A percentile compares a stretch with the other conserved stretches of the same genome.
These are phyloP conservation scores for Gila orcuttii DNA, from an alignment of 2,113 vertebrate genomes.

Conservation along the genomic window DNA sequence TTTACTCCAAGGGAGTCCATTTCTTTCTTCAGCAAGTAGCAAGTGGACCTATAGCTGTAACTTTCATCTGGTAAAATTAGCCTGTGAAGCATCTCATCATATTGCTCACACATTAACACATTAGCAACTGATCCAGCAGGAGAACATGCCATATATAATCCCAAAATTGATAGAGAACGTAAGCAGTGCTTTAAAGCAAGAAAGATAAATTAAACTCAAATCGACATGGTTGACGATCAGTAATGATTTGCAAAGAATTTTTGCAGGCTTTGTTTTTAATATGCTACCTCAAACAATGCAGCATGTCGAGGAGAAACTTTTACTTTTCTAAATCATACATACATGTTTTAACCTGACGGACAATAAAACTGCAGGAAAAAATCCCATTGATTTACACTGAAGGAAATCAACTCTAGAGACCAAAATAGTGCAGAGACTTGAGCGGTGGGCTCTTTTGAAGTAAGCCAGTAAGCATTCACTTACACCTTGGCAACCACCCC, in stretches of 20 bases:
- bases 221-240: not conserved
- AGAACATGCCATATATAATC: constrained; percentile 40
- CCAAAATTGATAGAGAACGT: not conserved
- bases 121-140: constrained; percentile 41
- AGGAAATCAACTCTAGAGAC: not conserved
- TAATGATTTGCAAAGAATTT: not conserved
- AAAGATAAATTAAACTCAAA: not conserved
- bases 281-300: not conserved
- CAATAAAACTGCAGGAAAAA: not conserved
- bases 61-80: constrained; percentile 52
- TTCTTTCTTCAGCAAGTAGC: not conserved
- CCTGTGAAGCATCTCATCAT: constrained; percentile 47
- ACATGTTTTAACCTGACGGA: not conserved
- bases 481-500: not conserved
- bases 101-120: constrained; percentile 59
- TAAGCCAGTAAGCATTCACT: not conserved
- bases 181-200: not conserved
- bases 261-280: not conserved
- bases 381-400: not conserved
- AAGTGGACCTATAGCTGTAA: constrained; percentile 29
- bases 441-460: not conserved
- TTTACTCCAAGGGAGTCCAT: not conserved
- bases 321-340: not conserved
- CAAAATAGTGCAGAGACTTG: not conserved
- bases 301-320: not conserved